Conservation (phyloP, 2,113 vertebrate species). For the Meleagris gallopavo region DNA sequence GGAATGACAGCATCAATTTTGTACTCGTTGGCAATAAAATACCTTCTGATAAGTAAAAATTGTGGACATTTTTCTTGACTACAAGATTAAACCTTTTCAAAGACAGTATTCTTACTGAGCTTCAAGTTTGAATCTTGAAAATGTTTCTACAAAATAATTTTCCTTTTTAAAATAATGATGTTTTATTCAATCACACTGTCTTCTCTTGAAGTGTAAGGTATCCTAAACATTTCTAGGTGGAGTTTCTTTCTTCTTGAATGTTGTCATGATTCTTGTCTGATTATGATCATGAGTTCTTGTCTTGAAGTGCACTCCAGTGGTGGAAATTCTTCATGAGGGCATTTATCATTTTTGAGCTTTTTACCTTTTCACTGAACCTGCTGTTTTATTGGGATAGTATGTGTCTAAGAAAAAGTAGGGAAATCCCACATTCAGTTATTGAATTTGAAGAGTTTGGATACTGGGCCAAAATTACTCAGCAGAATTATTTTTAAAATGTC, state of each 20-base stretch:
- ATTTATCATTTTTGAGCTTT: not conserved
- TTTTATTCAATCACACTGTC: not conserved
- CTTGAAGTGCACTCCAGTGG: not conserved
- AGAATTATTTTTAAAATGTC: not conserved
- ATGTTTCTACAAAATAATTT: conserved; percentile 1
- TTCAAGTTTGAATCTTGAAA: conserved; percentile 30
- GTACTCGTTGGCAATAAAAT: conserved; percentile 77
- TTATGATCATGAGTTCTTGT: not conserved
- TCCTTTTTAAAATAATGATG: not conserved
- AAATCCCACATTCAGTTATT: not conserved
- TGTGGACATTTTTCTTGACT: conserved; percentile 50
- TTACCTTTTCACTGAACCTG: not conserved
- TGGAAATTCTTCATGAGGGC: not conserved
- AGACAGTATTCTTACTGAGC: not conserved
- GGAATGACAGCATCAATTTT: conserved; percentile 61
- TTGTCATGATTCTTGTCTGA: not conserved
- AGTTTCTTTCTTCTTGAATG: not conserved
- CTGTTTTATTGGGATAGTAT: not conserved
- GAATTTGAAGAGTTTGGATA: not conserved
- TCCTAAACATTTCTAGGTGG: not conserved
- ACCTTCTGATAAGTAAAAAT: conserved; percentile 46
- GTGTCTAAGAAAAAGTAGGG: not conserved
- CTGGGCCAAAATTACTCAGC: not conserved
- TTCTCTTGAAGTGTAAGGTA: not conserved
- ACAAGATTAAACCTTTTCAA: not conserved